Evolutionary conservation across 2,797 vertebrate species (phyloP).

Genomic region (Falco cherrug): DNA sequence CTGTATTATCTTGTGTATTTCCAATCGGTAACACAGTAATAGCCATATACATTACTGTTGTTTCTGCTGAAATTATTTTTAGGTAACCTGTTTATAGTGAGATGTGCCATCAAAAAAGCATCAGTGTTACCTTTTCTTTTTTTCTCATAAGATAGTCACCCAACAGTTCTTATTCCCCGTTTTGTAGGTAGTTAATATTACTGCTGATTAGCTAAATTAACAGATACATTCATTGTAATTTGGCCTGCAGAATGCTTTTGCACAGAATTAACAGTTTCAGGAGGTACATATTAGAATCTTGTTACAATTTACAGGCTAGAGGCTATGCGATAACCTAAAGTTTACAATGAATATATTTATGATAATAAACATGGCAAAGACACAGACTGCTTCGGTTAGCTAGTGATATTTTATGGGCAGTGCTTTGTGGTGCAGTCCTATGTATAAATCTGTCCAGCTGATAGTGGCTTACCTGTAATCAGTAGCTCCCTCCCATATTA

Average conservation of each 20-base stretch:
- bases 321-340: background rate
- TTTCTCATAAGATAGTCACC: background rate
- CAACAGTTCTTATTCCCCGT: background rate
- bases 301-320: background rate
- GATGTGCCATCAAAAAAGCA: background rate
- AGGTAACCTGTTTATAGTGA: conserved; percentile 30
- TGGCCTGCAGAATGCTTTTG: conserved; percentile 29
- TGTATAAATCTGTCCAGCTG: background rate
- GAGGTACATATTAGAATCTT: background rate
- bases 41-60: background rate
- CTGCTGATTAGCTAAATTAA: conserved; percentile 45
- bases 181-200: conserved; percentile 20
- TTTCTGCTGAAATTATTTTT: conserved; percentile 19
- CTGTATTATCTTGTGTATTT: background rate
- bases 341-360: background rate
- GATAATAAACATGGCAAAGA: background rate
- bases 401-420: background rate
- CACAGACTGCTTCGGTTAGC: background rate
- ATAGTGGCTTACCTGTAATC: background rate
- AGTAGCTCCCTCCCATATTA: background rate
- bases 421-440: background rate
- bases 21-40: background rate
- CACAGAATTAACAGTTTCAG: conserved; percentile 38
- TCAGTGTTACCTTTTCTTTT: background rate
- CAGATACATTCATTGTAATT: background rate